phyloP scores from a whole-genome alignment of 2,888 invertebrate species.

The Calliscelio sp. region DNA sequence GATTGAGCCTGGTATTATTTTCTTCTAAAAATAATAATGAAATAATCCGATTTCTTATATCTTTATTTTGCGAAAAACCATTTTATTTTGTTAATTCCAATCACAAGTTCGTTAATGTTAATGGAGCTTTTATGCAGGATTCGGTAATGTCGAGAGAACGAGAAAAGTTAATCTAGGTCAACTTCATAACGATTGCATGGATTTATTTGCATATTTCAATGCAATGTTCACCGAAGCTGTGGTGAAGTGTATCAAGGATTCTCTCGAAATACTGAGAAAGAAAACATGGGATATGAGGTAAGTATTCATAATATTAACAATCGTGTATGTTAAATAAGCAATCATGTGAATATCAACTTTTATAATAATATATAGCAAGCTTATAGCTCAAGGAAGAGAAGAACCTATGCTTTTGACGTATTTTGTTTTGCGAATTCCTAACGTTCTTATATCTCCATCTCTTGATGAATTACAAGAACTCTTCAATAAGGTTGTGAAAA shows the following conservation, averaged over 20 bases:
- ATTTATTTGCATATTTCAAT: conserved; percentile 93
- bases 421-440: conserved; percentile 89
- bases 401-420: conserved; percentile 88
- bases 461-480: conserved; percentile 91
- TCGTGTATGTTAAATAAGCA: neutral
- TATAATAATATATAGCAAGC: conserved; percentile 62
- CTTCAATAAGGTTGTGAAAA: conserved; percentile 89
- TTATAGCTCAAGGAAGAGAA: conserved; percentile 73
- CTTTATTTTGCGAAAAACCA: too few relatives aligned
- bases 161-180: conserved; percentile 88
- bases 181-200: conserved; percentile 91
- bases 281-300: conserved; percentile 85
- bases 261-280: conserved; percentile 90
- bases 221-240: conserved; percentile 91
- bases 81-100: too few relatives aligned
- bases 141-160: conserved; percentile 89
- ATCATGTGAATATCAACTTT: neutral
- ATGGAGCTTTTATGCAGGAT: conserved; percentile 85
- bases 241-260: conserved; percentile 91
- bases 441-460: conserved; percentile 88
- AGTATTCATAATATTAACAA: neutral
- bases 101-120: neutral
- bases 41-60: too few relatives aligned
- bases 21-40: neutral
- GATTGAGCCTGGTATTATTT: conserved; percentile 87